Conservation (phyloP, 35 echinoderm and acorn worm species). For the Heliocidaris tuberculata region DNA sequence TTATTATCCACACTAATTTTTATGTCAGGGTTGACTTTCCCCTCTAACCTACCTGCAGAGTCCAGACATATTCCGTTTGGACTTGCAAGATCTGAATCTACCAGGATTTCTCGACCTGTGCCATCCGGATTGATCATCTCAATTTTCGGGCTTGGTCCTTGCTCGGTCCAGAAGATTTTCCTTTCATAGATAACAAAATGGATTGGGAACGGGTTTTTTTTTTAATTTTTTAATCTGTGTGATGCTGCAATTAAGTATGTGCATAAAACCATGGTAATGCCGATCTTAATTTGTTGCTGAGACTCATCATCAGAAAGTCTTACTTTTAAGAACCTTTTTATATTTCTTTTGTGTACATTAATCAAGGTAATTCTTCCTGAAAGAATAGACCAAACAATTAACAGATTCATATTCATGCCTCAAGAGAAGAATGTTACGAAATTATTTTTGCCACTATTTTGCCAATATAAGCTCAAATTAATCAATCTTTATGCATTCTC, state of each 20-base stretch:
- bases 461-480: no score
- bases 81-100: background rate
- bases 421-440: no score
- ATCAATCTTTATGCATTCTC: no score
- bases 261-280: background rate
- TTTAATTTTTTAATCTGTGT: background rate
- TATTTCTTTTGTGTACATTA: no score
- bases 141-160: background rate
- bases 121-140: conserved; percentile 5
- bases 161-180: conserved; percentile 23
- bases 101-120: background rate
- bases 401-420: no score
- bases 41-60: background rate
- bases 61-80: background rate
- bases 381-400: no score
- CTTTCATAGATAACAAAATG: background rate
- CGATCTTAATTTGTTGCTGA: no score
- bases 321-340: no score
- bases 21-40: background rate
- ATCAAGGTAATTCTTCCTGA: no score
- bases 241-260: background rate
- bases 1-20: background rate
- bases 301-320: no score
- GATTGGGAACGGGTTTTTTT: background rate
- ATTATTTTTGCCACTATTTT: no score